Evolutionary conservation across 2,113 vertebrate species (phyloP).

Genomic region (Crotalus tigris): DNA sequence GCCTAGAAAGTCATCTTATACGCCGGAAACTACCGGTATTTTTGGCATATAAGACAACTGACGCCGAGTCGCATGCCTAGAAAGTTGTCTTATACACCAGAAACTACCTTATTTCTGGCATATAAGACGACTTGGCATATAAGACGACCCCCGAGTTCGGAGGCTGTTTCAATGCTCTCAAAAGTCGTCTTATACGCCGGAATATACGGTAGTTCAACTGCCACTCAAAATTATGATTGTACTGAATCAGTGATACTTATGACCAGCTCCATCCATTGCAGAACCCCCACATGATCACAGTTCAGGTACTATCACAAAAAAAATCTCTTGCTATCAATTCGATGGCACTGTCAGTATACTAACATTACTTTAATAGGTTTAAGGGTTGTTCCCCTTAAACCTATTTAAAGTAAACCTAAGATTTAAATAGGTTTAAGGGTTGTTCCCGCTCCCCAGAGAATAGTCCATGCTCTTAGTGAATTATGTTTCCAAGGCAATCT

Average conservation of each 20-base stretch:
- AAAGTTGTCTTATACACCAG: too few species aligned
- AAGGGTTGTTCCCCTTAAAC: not conserved
- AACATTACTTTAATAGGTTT: not conserved
- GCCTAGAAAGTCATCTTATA: too few species aligned
- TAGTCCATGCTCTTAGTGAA: not conserved
- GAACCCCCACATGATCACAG: not conserved
- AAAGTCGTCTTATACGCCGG: too few species aligned
- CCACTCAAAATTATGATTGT: not conserved
- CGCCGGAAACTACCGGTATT: too few species aligned
- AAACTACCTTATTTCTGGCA: too few species aligned
- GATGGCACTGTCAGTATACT: too few species aligned
- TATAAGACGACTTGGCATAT: too few species aligned
- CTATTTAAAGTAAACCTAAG: too few species aligned
- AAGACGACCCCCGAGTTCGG: too few species aligned
- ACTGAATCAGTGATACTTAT: not conserved
- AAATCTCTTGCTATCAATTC: not conserved
- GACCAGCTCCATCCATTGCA: not conserved
- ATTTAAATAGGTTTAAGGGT: not conserved
- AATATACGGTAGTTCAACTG: not conserved
- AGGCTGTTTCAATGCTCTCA: too few species aligned
- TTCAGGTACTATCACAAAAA: not conserved
- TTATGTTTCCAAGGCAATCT: not conserved
- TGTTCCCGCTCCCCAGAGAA: not conserved
- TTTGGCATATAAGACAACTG: too few species aligned
- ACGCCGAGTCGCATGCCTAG: too few species aligned